phyloP scores from a whole-genome alignment of 2,113 vertebrate genomes.

The Sminthopsis crassicaudata region DNA sequence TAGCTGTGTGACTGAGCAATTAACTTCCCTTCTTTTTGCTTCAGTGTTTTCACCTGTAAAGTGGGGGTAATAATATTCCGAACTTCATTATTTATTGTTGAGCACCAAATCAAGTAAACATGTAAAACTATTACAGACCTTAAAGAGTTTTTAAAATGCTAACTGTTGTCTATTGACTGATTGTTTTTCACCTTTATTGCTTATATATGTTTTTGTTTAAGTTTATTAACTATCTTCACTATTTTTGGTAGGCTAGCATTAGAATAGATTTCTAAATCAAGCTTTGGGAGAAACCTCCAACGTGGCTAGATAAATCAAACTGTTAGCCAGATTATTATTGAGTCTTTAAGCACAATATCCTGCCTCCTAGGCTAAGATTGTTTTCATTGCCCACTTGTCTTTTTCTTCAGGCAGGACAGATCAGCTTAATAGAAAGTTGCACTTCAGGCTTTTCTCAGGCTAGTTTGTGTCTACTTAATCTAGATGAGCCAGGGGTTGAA shows the following conservation, averaged over 20 bases:
- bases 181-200: neutral
- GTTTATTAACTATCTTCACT: neutral
- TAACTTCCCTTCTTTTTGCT: neutral
- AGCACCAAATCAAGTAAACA: neutral
- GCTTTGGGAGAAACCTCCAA: neutral
- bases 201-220: neutral
- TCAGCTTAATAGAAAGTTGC: neutral
- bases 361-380: neutral
- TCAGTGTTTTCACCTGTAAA: neutral
- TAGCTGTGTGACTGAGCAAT: neutral
- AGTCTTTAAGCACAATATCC: neutral
- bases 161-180: neutral
- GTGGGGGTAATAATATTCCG: neutral
- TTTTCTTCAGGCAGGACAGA: neutral
- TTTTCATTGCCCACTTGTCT: neutral
- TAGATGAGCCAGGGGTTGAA: neutral
- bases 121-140: neutral
- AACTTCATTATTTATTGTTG: neutral
- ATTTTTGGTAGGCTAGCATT: neutral
- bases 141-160: neutral
- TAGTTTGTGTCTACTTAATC: neutral
- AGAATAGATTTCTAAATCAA: neutral
- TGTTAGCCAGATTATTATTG: neutral
- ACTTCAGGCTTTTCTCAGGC: neutral
- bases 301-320: neutral